These are phyloP conservation scores for Zaprionus vittiger DNA, from an alignment of 1,140 invertebrate genomes.

Conservation along the genomic window DNA sequence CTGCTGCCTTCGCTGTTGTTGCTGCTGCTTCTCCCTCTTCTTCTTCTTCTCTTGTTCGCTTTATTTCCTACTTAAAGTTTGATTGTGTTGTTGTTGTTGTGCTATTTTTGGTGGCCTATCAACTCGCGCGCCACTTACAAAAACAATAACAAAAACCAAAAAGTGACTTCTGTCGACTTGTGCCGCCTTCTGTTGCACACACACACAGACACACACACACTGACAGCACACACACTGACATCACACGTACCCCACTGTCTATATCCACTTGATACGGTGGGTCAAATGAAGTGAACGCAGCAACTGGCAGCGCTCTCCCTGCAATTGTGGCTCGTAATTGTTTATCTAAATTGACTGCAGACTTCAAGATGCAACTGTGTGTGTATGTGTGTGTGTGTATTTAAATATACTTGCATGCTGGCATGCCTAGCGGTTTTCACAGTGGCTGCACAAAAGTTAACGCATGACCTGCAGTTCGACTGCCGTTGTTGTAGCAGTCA, in stretches of 20 bases:
- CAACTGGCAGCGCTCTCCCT: slow-evolving; percentile 8
- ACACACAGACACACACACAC: neutral
- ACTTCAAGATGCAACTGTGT: slow-evolving; percentile 37
- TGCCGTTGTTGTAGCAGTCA: neutral
- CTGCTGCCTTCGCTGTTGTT: neutral
- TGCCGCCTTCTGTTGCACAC: slow-evolving; percentile 37
- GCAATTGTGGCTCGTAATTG: slow-evolving; percentile 74
- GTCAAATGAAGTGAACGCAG: slow-evolving; percentile 71
- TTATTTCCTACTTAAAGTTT: slow-evolving; percentile 69
- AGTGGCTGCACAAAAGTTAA: slow-evolving; percentile 26
- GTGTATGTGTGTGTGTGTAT: slow-evolving; percentile 20
- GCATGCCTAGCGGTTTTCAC: slow-evolving; percentile 12
- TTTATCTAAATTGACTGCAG: slow-evolving; percentile 77
- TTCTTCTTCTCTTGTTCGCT: slow-evolving; percentile 32
- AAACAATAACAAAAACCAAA: slow-evolving; percentile 32
- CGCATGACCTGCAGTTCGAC: neutral
- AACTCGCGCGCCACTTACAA: slow-evolving; percentile 42
- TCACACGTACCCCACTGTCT: slow-evolving; percentile 6
- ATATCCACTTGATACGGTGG: slow-evolving; percentile 57
- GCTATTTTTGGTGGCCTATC: slow-evolving; percentile 63
- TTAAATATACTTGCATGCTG: slow-evolving; percentile 30
- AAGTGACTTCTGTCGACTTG: slow-evolving; percentile 35
- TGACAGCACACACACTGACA: neutral
- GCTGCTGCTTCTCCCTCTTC: neutral
- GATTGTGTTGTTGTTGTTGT: slow-evolving; percentile 53